Conservation (phyloP, 1,140 invertebrate genomes). For the Bicyclus anynana region DNA sequence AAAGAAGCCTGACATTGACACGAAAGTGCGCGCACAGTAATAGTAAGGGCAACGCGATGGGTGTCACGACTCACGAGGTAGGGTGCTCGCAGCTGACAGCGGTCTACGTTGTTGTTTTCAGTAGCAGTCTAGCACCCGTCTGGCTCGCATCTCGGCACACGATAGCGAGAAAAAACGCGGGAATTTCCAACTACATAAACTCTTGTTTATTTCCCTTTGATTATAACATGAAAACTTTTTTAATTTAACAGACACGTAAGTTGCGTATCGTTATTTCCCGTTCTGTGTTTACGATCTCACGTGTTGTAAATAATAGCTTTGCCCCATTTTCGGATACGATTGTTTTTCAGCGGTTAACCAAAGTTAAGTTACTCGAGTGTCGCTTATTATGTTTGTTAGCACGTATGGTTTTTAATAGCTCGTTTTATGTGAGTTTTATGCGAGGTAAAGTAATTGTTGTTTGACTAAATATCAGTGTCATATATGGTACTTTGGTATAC, state of each 20-base stretch:
- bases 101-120: constrained; percentile 31
- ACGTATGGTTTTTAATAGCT: background rate
- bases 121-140: constrained; percentile 37
- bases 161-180: constrained; percentile 28
- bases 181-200: constrained; percentile 37
- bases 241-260: constrained; percentile 4
- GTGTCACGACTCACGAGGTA: constrained; percentile 34
- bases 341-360: constrained; percentile 31
- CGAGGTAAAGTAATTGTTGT: background rate
- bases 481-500: background rate
- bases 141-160: constrained; percentile 28
- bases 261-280: background rate
- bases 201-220: constrained; percentile 10
- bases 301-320: constrained; percentile 50
- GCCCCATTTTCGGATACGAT: constrained; percentile 53
- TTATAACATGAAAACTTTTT: constrained; percentile 7
- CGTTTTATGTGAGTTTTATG: background rate
- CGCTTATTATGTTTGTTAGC: constrained; percentile 12
- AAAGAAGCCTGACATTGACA: constrained; percentile 40
- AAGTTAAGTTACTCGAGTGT: constrained; percentile 16
- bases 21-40: constrained; percentile 35
- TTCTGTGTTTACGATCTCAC: constrained; percentile 13
- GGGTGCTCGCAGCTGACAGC: constrained; percentile 22
- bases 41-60: constrained; percentile 30
- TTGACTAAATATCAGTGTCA: background rate